Base-by-base conservation (phyloP, 2,888 invertebrate genomes). In the Aradus depressus region DNA sequence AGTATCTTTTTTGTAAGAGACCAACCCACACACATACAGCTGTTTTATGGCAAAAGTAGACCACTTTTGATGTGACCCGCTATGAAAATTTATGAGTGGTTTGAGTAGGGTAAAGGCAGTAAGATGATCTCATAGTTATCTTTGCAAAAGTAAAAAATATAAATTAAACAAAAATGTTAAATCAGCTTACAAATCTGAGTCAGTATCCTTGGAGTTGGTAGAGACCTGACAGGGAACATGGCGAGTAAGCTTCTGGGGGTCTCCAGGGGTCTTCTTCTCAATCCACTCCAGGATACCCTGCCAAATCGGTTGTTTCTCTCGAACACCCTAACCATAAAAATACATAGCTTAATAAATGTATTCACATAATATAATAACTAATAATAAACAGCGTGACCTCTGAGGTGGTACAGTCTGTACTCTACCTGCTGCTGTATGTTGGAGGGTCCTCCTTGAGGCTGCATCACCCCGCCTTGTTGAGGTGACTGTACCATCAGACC, bases 261-360 rank as follows among this genome's bases (percentile, higher is more conserved):
- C 87, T 0, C 47, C 74, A 0, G 82, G 76, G 58, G 74, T 75
- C 66, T 89, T 90, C 67, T 92, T 93, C 66, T 93, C 93, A 64
- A 88, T 84, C 90, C 92, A 93, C 68, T 95, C 93, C 28, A 95
- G 71, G 18, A 84, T 73, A 0, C 92, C 92, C 51, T 79, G 79
- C 87, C 87, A 88, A 60, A 81, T 79, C 1, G 75, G 74, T 21
- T 74, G 74, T 23, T 77, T 68, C 56, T 77, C 77, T 26, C 73
- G 64, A 22, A 64, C 64, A n/a, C 65, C 64, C 37, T 45, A 52
- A 39, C 52, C 18, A 41, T 1, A 44, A 41, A 19, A 47, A 32
- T n/a, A n/a, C n/a, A n/a, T n/a, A n/a, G n/a, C n/a, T n/a, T n/a
- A n/a, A n/a, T n/a, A n/a, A n/a, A n/a, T n/a, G n/a, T n/a, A n/a